Percentiles rank a stretch among this genome's conserved stretches.
These are phyloP conservation scores for Aurelia sp. DNA, from an alignment of 30 jellyfish, hydroid and myxozoan genomes.

Conservation along the genomic window DNA sequence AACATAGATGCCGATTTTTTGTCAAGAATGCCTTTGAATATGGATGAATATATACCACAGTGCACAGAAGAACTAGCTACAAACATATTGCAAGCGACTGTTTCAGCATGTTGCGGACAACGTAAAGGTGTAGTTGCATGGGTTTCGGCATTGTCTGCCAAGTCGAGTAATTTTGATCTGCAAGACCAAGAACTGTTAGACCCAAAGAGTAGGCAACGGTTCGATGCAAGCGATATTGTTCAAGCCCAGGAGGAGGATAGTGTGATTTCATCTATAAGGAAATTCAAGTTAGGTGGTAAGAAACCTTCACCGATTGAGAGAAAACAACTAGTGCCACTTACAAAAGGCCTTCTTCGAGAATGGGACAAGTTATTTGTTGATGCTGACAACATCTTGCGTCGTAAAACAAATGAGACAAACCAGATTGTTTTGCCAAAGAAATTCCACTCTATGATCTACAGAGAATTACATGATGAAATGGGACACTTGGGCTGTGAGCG, in stretches of 20 bases:
- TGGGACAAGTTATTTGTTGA: too few relatives aligned
- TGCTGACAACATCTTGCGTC: too few relatives aligned
- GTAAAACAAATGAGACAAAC: background rate
- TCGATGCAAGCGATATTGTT: background rate
- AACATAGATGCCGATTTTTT: background rate
- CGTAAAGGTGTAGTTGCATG: background rate
- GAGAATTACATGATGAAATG: background rate
- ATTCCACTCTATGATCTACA: background rate
- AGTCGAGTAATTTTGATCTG: background rate
- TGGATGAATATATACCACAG: background rate
- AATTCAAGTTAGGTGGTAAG: conserved; percentile 20
- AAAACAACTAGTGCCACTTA: conserved; percentile 14
- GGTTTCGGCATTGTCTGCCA: background rate
- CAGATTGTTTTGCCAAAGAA: background rate
- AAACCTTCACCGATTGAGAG: conserved; percentile 18
- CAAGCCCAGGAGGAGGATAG: background rate
- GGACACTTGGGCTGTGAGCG: conserved; percentile 4
- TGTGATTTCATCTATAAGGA: conserved; percentile 3
- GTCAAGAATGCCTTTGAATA: background rate
- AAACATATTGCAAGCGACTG: conserved; percentile 2
- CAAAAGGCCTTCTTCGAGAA: background rate
- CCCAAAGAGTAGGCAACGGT: background rate
- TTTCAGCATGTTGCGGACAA: background rate
- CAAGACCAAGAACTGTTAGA: background rate
- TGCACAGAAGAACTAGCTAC: conserved; percentile 2